Base-by-base conservation (phyloP, 1,140 invertebrate species). In the Brachionus plicatilis region DNA sequence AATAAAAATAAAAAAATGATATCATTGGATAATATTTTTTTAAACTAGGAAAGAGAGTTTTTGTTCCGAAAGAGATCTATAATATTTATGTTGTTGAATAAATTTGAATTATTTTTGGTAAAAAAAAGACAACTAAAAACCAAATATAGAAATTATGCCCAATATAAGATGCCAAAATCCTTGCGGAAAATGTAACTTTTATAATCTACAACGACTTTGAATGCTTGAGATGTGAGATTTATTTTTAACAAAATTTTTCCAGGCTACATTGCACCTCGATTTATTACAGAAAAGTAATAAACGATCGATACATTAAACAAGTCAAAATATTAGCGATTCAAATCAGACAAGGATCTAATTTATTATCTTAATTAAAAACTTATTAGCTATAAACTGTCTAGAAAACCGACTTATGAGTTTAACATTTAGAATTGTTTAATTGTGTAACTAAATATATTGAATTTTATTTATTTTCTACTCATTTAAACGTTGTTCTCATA, bases 351-450 rank as follows among this genome's bases (percentile, higher is more conserved):
- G 53, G 53, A 60, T 60, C 53, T 60, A 60, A 60, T 60, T 60
- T 60, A 60, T 60, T 60, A 60, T 60, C 53, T 60, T 60, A 60
- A 60, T 60, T 60, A 60, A 60, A 60, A 60, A 60, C 53, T 60
- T 60, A 60, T 60, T 60, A 60, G 53, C 17, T 20, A 20, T 60
- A 60, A 60, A 60, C 53, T 60, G 53, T 60, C 53, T 60, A 60
- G 53, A 60, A 60, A 60, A 20, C 53, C 53, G 53, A 20, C 6
- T 20, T 60, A 20, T 60, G 17, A 60, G 53, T 60, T 60, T 60
- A 60, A 20, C 53, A 60, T 60, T 60, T 60, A 60, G 53, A 60
- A 20, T 60, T 60, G 53, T 60, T 27, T 60, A 60, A 60, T 60
- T 60, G 53, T 60, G 53, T 60, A 60, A 60, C 53, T 60, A 60